A percentile compares a stretch with the other conserved stretches of the same genome.
Evolutionary conservation across 2,888 invertebrate species (phyloP).

Genomic region (Petrolisthes cinctipes): DNA sequence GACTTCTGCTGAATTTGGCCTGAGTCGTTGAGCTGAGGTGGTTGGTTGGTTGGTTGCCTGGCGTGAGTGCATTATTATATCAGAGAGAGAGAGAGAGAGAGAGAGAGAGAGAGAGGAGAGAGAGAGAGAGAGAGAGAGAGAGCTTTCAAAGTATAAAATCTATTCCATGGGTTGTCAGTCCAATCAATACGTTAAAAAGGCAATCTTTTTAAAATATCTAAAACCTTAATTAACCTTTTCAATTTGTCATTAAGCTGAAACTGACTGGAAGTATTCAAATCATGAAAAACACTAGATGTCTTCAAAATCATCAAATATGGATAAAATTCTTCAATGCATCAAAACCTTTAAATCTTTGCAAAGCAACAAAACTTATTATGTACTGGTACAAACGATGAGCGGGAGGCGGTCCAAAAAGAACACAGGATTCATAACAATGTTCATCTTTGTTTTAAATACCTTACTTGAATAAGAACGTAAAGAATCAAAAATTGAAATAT

Average conservation of each 20-base stretch:
- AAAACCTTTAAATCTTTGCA: conserved; percentile 4
- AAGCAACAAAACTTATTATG: conserved; percentile 5
- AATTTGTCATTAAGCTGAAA: background rate
- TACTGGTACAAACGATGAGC: background rate
- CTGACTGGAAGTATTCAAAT: conserved; percentile 2
- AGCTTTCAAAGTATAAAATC: background rate
- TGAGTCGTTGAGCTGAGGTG: too few relatives aligned
- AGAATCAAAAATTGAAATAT: too few relatives aligned
- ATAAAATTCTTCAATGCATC: background rate
- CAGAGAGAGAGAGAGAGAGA: too few relatives aligned
- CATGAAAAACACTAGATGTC: conserved; percentile 2
- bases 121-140: background rate
- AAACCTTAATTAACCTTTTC: background rate
- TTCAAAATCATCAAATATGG: background rate
- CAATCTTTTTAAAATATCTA: background rate
- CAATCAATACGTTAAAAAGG: conserved; percentile 5
- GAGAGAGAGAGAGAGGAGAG: background rate
- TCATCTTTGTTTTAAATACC: background rate
- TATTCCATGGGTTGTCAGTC: conserved; percentile 5
- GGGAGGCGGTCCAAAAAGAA: background rate
- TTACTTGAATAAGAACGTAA: too few relatives aligned
- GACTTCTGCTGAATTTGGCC: too few relatives aligned
- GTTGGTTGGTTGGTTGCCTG: too few relatives aligned
- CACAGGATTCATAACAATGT: background rate
- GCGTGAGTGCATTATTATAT: too few relatives aligned